Evolutionary conservation across 2,888 invertebrate species (phyloP), one percentile per base, ranked within the genome.

Genomic region (Pollenia griseotomentosa): DNA sequence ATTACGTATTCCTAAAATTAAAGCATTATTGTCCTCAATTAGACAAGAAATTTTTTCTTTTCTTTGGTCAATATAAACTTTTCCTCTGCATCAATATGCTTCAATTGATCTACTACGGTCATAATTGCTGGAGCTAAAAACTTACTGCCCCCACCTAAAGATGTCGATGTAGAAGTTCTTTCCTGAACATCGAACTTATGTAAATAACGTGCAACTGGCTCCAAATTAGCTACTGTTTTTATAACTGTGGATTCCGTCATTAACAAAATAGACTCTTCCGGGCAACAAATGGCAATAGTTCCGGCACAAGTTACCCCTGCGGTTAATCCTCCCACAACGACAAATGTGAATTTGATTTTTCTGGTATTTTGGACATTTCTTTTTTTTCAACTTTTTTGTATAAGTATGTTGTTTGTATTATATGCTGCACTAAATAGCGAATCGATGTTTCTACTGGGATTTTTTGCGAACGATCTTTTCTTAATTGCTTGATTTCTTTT

Each of bases 221-320:
- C 95, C 59, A 98, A 94, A 94, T 99, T 98, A 65, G 96, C 96
- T 1, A 97, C 97, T 84, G 97, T 96, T 95, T 99, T 99, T 2
- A 99, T 96, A 65, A 98, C 94, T 14, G 97, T 95, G 66, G 97
- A 97, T 88, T 97, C 97, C 74, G 98, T 97, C 73, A 99, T 94
- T 87, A 99, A 94, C 33, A 97, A 94, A 61, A 97, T 95, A 53
- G 93, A 94, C 91, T 96, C 95, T 77, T 96, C 95, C 1, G 97
- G 96, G 90, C 96, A 95, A 85, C 96, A 95, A 91, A 96, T 96
- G 16, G 96, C 94, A 91, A 97, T 93, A 61, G 96, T 95, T 95
- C 99, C 98, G 10, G 96, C 97, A 94, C 99, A 99, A 6, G 98
- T 97, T 2, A 99, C 98, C 40, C 99, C 99, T 23, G 99, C 97